Percentiles rank a stretch among this genome's conserved stretches.
Conservation (phyloP, 1,140 invertebrate species). For the Cotesia chilonis region DNA sequence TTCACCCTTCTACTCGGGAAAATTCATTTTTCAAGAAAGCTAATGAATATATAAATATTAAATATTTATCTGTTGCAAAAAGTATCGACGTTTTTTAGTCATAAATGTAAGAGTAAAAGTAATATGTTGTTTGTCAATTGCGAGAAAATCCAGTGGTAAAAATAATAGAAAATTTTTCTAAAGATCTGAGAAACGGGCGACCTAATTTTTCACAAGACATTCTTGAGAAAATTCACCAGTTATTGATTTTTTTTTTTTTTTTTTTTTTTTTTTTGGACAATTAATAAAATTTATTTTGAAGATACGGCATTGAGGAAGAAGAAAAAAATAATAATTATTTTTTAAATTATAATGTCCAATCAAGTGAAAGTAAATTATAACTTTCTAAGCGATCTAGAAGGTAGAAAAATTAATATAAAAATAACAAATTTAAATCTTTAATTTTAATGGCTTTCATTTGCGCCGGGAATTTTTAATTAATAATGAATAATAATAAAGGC, state of each 20-base stretch:
- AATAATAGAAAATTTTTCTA: too few relatives aligned
- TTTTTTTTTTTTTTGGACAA: too few relatives aligned
- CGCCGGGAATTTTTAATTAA: not conserved
- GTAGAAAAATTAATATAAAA: slow-evolving; percentile 41
- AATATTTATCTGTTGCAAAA: not conserved
- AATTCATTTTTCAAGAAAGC: slow-evolving; percentile 12
- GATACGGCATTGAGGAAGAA: too few relatives aligned
- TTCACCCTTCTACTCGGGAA: slow-evolving; percentile 57
- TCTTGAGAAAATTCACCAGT: too few relatives aligned
- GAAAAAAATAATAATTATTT: too few relatives aligned
- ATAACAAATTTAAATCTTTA: not conserved
- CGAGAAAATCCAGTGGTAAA: too few relatives aligned
- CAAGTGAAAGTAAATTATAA: slow-evolving; percentile 5
- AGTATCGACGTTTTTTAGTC: too few relatives aligned
- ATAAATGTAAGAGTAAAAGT: not conserved
- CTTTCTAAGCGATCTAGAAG: not conserved
- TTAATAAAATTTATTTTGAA: too few relatives aligned
- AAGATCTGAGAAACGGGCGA: too few relatives aligned
- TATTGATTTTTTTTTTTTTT: too few relatives aligned
- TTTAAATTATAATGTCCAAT: not conserved
- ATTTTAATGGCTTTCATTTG: not conserved
- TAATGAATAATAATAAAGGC: too few relatives aligned
- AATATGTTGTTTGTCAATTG: not conserved
- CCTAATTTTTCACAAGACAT: too few relatives aligned
- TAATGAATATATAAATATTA: slow-evolving; percentile 25